Percentiles rank a stretch among this genome's conserved stretches.
Conservation (phyloP, 37 sponge, comb jelly and placozoan species). For the Beroe ovata region DNA sequence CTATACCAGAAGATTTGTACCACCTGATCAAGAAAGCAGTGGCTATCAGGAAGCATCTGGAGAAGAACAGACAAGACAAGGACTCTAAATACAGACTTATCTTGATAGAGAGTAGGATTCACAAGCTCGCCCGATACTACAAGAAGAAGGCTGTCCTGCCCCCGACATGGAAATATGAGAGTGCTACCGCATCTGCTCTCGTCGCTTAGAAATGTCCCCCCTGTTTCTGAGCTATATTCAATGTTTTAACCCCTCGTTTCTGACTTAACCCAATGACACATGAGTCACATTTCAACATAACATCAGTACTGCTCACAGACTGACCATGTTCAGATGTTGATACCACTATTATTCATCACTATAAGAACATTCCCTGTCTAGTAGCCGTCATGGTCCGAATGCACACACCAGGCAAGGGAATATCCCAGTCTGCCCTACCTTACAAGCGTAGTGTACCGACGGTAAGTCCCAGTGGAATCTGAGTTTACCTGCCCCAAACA, state of each 20-base stretch:
- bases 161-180: constrained; percentile 97
- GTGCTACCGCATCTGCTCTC: constrained; percentile 92
- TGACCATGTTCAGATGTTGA: too few relatives aligned
- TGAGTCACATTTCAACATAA: too few relatives aligned
- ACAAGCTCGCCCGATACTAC: constrained; percentile 91
- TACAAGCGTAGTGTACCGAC: constrained; percentile 90
- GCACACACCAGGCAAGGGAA: constrained; percentile 98
- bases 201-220: too few relatives aligned
- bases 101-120: constrained; percentile 90
- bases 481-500: too few relatives aligned
- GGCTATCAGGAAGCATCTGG: constrained; percentile 90
- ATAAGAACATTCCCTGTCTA: too few relatives aligned
- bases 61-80: constrained; percentile 90
- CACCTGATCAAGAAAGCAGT: constrained; percentile 96
- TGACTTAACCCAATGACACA: too few relatives aligned
- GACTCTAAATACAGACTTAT: constrained; percentile 95
- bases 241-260: too few relatives aligned
- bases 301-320: too few relatives aligned
- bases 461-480: constrained; percentile 68
- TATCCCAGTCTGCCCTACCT: constrained; percentile 87
- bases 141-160: constrained; percentile 86
- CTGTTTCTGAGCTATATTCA: too few relatives aligned
- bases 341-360: too few relatives aligned
- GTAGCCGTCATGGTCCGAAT: constrained; percentile 93
- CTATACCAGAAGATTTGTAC: constrained; percentile 92